Percentiles rank a stretch among this genome's conserved stretches.
These are phyloP conservation scores for Apodemia zela DNA, from an alignment of 2,888 invertebrate species.

Conservation along the genomic window DNA sequence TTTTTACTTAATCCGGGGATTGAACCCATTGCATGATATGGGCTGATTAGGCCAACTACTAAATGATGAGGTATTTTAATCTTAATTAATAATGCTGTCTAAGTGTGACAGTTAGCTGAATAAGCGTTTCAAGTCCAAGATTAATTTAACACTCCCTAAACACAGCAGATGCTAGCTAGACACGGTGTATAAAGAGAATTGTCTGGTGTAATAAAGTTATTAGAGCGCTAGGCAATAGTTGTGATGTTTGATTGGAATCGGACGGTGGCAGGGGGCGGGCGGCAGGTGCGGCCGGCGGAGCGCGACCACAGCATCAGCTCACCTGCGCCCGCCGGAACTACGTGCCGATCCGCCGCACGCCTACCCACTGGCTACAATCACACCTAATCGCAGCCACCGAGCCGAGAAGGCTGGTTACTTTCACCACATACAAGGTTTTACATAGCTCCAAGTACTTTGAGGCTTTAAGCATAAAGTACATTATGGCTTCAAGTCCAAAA, in stretches of 20 bases:
- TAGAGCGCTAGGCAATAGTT: conserved; percentile 13
- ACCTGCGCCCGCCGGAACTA: conserved; percentile 64
- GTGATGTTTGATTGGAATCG: conserved; percentile 20
- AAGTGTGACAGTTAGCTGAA: background rate
- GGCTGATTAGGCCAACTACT: too few relatives aligned
- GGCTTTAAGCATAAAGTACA: too few relatives aligned
- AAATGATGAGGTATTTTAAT: too few relatives aligned
- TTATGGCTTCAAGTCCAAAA: too few relatives aligned
- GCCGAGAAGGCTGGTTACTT: conserved; percentile 8
- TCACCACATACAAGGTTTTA: background rate
- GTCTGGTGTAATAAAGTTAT: conserved; percentile 13
- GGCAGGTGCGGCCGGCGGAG: conserved; percentile 49
- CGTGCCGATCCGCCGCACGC: conserved; percentile 61
- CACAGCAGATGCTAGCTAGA: conserved; percentile 11
- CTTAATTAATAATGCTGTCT: too few relatives aligned
- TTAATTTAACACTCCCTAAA: background rate
- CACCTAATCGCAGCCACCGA: conserved; percentile 9
- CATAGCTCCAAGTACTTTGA: too few relatives aligned
- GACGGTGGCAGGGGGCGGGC: conserved; percentile 40
- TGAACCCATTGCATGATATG: too few relatives aligned
- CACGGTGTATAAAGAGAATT: background rate
- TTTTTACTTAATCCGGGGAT: too few relatives aligned
- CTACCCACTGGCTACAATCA: conserved; percentile 28
- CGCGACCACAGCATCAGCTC: conserved; percentile 57
- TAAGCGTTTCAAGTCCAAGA: background rate